phyloP scores from a whole-genome alignment of 2,113 vertebrate genomes.

The Dicrurus megarhynchus region DNA sequence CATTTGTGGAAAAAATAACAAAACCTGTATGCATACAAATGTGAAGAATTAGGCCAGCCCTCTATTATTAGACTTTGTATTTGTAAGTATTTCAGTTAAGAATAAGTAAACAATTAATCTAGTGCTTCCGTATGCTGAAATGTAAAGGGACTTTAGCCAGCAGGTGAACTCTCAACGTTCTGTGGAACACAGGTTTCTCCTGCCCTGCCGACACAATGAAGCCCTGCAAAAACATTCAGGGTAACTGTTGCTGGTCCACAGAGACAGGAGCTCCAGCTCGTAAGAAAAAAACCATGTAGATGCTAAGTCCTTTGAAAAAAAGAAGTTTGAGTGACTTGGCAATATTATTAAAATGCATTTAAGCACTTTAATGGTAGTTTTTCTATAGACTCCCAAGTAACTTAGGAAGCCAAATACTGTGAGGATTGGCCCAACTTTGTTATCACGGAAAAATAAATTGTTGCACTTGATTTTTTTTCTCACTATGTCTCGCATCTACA shows the following conservation, averaged over 20 bases:
- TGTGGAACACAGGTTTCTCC: background rate
- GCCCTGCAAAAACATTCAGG: background rate
- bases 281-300: background rate
- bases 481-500: background rate
- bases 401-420: background rate
- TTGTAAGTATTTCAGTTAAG: background rate
- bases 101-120: background rate
- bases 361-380: background rate
- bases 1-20: background rate
- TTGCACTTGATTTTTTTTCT: background rate
- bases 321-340: background rate
- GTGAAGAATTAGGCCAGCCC: background rate
- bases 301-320: background rate
- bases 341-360: background rate
- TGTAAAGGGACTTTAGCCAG: background rate
- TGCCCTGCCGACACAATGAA: background rate
- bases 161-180: background rate
- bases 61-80: background rate
- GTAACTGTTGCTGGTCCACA: background rate
- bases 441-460: background rate
- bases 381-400: background rate
- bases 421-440: background rate
- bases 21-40: background rate
- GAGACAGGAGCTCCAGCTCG: background rate
- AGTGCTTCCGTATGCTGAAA: background rate